phyloP scores from a whole-genome alignment of 2,797 vertebrate genomes.

The Microchirus variegatus region DNA sequence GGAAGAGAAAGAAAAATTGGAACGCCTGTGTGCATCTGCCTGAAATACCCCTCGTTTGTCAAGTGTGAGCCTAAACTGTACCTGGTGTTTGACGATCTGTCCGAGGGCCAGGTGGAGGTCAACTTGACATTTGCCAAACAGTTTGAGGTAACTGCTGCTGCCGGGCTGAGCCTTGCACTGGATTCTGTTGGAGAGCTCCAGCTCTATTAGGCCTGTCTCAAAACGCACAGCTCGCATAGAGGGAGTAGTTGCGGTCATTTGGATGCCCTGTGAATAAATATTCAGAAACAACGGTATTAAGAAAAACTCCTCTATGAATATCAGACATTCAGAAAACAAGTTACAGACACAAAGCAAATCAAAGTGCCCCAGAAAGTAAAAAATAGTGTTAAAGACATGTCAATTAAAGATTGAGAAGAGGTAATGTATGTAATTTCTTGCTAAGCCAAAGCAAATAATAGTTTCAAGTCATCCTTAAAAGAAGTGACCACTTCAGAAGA shows the following conservation, averaged over 20 bases:
- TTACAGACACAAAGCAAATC: background rate
- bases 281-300: background rate
- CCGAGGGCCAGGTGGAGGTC: constrained; percentile 96
- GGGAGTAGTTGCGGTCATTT: constrained; percentile 97
- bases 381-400: too few relatives aligned
- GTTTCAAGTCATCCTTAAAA: too few relatives aligned
- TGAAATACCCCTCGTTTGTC: background rate
- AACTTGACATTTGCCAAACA: constrained; percentile 99
- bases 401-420: too few relatives aligned
- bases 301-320: background rate
- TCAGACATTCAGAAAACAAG: background rate
- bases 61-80: constrained; percentile 40
- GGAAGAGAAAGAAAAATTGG: accelerated
- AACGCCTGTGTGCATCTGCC: background rate
- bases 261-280: constrained; percentile 87
- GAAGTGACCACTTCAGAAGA: too few relatives aligned
- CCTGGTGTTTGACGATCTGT: constrained; percentile 99
- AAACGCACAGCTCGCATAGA: constrained; percentile 98
- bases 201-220: constrained; percentile 96
- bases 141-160: constrained; percentile 96
- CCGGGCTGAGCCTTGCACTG: constrained; percentile 95
- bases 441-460: too few relatives aligned
- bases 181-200: constrained; percentile 97
- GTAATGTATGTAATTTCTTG: too few relatives aligned
- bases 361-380: background rate